Base-by-base conservation (phyloP, 1,140 invertebrate genomes). In the Drosophila bifasciata region DNA sequence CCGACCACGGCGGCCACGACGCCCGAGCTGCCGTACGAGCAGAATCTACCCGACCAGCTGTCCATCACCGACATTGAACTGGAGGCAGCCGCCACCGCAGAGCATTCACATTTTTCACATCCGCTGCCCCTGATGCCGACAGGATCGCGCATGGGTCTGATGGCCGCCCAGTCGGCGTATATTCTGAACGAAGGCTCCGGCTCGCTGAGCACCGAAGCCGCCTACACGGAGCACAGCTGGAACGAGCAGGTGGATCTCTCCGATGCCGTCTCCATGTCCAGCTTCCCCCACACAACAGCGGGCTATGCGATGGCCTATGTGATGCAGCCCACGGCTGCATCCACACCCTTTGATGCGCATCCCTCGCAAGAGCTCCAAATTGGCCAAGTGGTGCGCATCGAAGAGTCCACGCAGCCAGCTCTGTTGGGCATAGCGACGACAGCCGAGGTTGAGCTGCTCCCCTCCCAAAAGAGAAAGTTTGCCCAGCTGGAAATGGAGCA, bases 1-100 rank as follows among this genome's bases (percentile, higher is more conserved):
- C 83, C 78, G 1, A 83, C 70, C 0, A 83, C 86, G 16, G 79
- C 76, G n/a, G 81, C 81, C 9, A 85, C 86, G 9, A 90, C 78
- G 1, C 89, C 81, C 0, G 81, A 85, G 16, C 17, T 77, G 25
- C 75, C 66, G 0, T 83, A 43, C 43, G 75, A 84, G 0, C 83
- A 84, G 21, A 63, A 76, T 7, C 36, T 73, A 45, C 79, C 76
- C 0, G 76, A 80, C 9, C 66, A 67, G 41, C 40, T 84, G 3
- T 84, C 75, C 0, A 63, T 78, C 2, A 62, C 32, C 1, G 79
- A 78, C 13, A 86, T 83, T 6, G 81, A 86, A 16, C 15, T 81
- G 36, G 84, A 89, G 43, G 79, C 70, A 9, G 84, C 79, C 0
- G 67, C 79, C 2, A 88, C 83, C 0, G 83, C 62, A 0, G 83